A percentile compares a stretch with the other conserved stretches of the same genome.
These are phyloP conservation scores for Pelobates fuscus DNA, from an alignment of 2,113 vertebrate genomes.

Conservation along the genomic window DNA sequence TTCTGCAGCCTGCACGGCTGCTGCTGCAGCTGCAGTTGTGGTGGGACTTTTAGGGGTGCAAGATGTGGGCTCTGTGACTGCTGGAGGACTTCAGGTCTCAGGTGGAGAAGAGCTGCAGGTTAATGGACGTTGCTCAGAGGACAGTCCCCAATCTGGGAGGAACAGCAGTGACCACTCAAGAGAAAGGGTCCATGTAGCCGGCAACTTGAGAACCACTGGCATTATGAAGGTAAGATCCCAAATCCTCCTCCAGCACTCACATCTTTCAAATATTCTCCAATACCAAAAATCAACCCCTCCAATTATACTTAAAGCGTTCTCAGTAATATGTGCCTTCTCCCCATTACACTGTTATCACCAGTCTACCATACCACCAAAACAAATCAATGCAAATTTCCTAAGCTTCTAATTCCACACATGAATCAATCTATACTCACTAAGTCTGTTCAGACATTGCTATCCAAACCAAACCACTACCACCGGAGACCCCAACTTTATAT, in stretches of 20 bases:
- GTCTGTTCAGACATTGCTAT: no score
- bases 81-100: constrained; percentile 22
- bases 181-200: constrained; percentile 71
- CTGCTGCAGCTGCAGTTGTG: constrained; percentile 1
- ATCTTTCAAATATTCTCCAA: neutral
- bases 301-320: no score
- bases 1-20: constrained; percentile 4
- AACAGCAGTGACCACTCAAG: constrained; percentile 77
- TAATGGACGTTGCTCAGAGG: constrained; percentile 49
- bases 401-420: no score
- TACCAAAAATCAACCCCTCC: no score
- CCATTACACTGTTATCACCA: no score
- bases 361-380: no score
- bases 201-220: constrained; percentile 68
- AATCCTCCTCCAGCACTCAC: neutral
- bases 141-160: constrained; percentile 60
- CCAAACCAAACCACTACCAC: no score
- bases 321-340: no score
- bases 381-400: no score
- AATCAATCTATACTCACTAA: no score
- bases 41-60: constrained; percentile 41
- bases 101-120: constrained; percentile 6
- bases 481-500: no score
- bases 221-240: constrained; percentile 83
- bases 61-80: neutral